A percentile compares a stretch with the other conserved stretches of the same genome.
Evolutionary conservation across 2,797 vertebrate genomes (phyloP).

Genomic region (Acropternis orthonyx): DNA sequence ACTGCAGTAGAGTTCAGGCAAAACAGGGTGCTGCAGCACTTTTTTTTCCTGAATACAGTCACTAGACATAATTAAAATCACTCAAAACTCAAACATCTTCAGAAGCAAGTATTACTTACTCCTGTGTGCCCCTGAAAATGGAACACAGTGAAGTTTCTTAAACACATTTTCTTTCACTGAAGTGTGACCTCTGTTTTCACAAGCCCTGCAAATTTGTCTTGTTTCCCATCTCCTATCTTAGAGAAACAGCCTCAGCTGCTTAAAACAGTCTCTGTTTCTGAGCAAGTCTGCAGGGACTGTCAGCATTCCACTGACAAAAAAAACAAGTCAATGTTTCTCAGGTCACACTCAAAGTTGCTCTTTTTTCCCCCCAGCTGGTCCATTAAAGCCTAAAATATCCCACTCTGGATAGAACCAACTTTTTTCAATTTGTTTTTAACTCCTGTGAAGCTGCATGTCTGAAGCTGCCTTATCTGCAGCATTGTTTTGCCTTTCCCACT

Average conservation of each 20-base stretch:
- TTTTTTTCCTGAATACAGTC: not conserved
- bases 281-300: conserved; percentile 4
- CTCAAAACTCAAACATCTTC: not conserved
- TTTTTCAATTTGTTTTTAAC: not conserved
- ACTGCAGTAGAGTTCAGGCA: not conserved
- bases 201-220: not conserved
- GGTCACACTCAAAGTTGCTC: not conserved
- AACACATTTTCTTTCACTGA: not conserved
- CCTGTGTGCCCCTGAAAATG: not conserved
- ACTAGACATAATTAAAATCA: not conserved
- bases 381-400: not conserved
- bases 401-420: not conserved
- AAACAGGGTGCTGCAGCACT: not conserved
- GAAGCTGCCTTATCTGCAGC: not conserved
- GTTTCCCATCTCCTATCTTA: not conserved
- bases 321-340: not conserved
- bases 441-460: not conserved
- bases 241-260: not conserved
- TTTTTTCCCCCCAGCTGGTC: not conserved
- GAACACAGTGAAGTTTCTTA: not conserved
- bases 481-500: not conserved
- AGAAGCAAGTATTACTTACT: not conserved
- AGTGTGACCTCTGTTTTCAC: not conserved
- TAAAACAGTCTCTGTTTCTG: not conserved
- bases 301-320: conserved; percentile 3